phyloP scores from a whole-genome alignment of 1,140 invertebrate species.

The Listronotus oregonensis region DNA sequence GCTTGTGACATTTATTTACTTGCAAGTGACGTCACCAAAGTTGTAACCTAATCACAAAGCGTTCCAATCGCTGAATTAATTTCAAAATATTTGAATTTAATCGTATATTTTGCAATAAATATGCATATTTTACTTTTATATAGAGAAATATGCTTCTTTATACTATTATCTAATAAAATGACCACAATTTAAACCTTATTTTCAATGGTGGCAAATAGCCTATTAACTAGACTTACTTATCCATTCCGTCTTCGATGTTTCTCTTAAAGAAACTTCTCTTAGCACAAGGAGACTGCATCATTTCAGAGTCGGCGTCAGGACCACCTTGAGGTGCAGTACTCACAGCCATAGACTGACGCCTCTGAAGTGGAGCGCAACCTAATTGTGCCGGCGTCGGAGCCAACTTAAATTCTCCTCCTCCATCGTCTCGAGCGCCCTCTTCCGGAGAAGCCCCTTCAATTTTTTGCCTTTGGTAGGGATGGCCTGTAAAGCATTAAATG shows the following conservation, averaged over 20 bases:
- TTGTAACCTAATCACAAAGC: too few relatives aligned
- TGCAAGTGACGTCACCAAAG: too few relatives aligned
- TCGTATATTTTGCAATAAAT: too few relatives aligned
- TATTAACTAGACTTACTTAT: slow-evolving; percentile 72
- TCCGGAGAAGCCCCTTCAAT: slow-evolving; percentile 8
- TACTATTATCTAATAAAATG: too few relatives aligned
- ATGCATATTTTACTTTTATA: too few relatives aligned
- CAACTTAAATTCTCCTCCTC: slow-evolving; percentile 70
- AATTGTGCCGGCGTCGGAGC: slow-evolving; percentile 92
- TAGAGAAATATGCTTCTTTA: too few relatives aligned
- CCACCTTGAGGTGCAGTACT: background rate
- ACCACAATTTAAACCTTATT: too few relatives aligned
- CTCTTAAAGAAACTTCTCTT: slow-evolving; percentile 87
- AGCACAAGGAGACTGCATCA: slow-evolving; percentile 61
- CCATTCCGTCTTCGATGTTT: slow-evolving; percentile 89
- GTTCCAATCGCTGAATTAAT: too few relatives aligned
- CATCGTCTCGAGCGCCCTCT: slow-evolving; percentile 17
- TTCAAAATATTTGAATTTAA: too few relatives aligned
- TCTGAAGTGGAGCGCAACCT: slow-evolving; percentile 83
- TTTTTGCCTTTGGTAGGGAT: slow-evolving; percentile 16
- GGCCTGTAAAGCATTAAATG: background rate
- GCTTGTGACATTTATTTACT: too few relatives aligned
- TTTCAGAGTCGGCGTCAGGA: slow-evolving; percentile 20
- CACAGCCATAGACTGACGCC: slow-evolving; percentile 72
- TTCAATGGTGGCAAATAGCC: too few relatives aligned